Evolutionary conservation across 2,888 invertebrate species (phyloP).

Genomic region (Hetaerina titia): DNA sequence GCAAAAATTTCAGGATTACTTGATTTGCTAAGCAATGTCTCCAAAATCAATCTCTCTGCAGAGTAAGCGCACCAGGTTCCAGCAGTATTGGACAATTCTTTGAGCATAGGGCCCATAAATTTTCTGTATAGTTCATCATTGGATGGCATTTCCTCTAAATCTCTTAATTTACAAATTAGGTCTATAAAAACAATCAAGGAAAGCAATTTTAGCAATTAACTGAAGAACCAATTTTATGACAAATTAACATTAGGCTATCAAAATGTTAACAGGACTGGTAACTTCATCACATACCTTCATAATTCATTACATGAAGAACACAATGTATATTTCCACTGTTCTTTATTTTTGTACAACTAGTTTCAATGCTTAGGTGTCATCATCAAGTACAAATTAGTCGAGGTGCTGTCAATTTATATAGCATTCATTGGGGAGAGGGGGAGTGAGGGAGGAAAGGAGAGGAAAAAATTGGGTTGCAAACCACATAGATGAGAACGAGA

Average conservation of each 20-base stretch:
- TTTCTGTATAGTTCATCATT: slow-evolving; percentile 79
- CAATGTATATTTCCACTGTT: no score
- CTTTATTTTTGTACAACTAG: no score
- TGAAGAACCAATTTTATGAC: neutral
- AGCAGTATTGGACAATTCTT: slow-evolving; percentile 80
- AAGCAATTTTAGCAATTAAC: neutral
- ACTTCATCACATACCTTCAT: slow-evolving; percentile 41
- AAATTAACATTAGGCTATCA: no score
- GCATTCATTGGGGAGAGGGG: no score
- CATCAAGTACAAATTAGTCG: no score
- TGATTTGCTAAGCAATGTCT: slow-evolving; percentile 76
- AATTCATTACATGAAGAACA: no score
- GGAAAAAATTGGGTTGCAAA: no score
- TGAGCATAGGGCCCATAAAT: slow-evolving; percentile 79
- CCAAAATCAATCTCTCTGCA: slow-evolving; percentile 85
- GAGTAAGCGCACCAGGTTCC: slow-evolving; percentile 83
- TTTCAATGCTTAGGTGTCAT: no score
- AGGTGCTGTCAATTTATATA: no score
- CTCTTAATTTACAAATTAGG: slow-evolving; percentile 78
- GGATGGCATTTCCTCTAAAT: slow-evolving; percentile 77
- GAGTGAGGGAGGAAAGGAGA: no score
- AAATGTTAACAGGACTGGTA: neutral
- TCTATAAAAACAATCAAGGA: slow-evolving; percentile 71
- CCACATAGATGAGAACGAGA: no score
- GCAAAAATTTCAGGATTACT: neutral